Evolutionary conservation across 2,888 invertebrate species (phyloP).

Genomic region (Cataglyphis livida): DNA sequence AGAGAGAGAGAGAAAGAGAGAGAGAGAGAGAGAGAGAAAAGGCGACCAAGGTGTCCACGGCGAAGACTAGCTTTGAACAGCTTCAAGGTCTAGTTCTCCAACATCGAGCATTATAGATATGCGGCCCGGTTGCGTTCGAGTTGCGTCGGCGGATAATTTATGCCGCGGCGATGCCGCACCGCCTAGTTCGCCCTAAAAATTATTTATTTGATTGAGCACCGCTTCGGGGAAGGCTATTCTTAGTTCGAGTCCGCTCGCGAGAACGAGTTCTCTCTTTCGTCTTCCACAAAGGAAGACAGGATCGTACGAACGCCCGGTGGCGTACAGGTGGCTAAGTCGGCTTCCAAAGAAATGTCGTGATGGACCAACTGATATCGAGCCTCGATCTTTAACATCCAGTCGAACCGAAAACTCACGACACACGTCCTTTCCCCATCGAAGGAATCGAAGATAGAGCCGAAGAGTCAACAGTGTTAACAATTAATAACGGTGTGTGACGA

Average conservation of each 20-base stretch:
- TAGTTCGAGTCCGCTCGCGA: constrained; percentile 57
- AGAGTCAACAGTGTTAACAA: neutral
- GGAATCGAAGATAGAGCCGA: neutral
- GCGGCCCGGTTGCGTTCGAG: constrained; percentile 65
- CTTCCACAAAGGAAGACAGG: constrained; percentile 19
- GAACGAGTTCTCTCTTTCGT: constrained; percentile 49
- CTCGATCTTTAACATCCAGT: neutral
- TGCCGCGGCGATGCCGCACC: constrained; percentile 79
- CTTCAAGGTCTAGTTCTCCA: constrained; percentile 43
- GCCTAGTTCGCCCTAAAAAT: constrained; percentile 80
- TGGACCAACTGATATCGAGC: neutral
- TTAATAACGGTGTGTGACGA: constrained; percentile 19
- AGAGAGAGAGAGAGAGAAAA: neutral
- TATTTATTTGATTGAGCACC: constrained; percentile 82
- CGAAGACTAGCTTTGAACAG: constrained; percentile 51
- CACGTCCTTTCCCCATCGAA: no score
- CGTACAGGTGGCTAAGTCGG: constrained; percentile 58
- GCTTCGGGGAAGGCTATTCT: constrained; percentile 78
- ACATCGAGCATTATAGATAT: constrained; percentile 64
- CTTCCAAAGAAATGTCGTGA: neutral
- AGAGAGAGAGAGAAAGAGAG: no score
- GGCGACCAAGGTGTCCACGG: constrained; percentile 35
- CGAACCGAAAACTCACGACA: neutral
- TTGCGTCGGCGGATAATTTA: constrained; percentile 81
- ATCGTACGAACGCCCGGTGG: constrained; percentile 43